Base-by-base conservation (phyloP, 1,140 invertebrate genomes). In the Thalassaphorura encarpata region DNA sequence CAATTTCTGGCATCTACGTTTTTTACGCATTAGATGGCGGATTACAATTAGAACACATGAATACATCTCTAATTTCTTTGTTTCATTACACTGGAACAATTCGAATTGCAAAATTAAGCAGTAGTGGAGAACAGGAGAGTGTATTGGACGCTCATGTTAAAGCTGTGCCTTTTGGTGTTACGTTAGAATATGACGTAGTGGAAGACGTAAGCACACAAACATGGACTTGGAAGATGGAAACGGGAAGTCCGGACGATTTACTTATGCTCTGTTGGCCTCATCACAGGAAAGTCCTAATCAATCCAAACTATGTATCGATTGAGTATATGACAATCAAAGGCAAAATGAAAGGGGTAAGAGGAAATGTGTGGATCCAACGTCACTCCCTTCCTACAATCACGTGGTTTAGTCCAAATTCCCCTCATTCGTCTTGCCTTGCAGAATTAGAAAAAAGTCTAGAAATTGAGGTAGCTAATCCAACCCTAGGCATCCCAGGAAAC, bases 311-410 rank as follows among this genome's bases (percentile, higher is more conserved):
- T 23, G 42, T 27, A 11, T 8, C 39, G 15, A 46, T 54, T 31
- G 8, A 45, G n/a, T 54, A 54, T 41, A 21, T 54, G 52, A 54
- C 52, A 39, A 4, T 54, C 11, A 54, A 54, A 26, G 52, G 52
- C 4, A 24, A 42, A 4, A 54, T 54, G 52, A 45, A 31, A 23
- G 52, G 52, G 23, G 52, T 54, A 2, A n/a, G n/a, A 3, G 52
- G 52, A 3, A 46, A 54, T 29, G 11, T 16, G n/a, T 54, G 52
- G 52, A 26, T 21, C 6, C 42, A 27, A 21, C 16, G 6, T 5
- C 52, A 54, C 26, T n/a, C 36, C 26, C 42, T 54, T 31, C 52
- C 52, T 16, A 54, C 52, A 26, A 46, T 54, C 26, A 45, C 26
- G 16, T 54, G 52, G 52, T 54, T 54, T 21, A 21, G 40, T 13